phyloP scores from a whole-genome alignment of 2,113 vertebrate species.

The Mesocricetus auratus region DNA sequence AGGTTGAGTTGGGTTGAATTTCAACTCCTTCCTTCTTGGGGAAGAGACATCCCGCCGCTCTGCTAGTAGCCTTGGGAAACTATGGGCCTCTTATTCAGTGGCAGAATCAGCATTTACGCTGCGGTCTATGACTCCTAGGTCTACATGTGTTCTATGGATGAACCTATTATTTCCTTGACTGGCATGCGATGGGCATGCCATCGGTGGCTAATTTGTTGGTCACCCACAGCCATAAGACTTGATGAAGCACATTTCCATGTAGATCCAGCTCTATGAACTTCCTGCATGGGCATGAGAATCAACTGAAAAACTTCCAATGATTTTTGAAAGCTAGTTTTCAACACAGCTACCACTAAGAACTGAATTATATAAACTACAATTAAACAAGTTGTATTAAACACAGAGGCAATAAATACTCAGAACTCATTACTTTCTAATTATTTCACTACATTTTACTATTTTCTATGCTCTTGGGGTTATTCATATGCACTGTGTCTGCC shows the following conservation, averaged over 20 bases:
- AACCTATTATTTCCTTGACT: conserved; percentile 22
- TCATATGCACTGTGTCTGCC: not conserved
- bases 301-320: not conserved
- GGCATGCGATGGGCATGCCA: not conserved
- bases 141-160: not conserved
- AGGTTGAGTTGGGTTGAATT: not conserved
- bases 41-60: not conserved
- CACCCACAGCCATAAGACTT: not conserved
- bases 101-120: not conserved
- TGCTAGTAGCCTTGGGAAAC: not conserved
- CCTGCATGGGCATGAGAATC: accelerated
- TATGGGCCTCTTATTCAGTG: not conserved
- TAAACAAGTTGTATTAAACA: conserved; percentile 68
- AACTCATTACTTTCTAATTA: conserved; percentile 71
- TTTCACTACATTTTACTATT: conserved; percentile 57
- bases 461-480: conserved; percentile 25
- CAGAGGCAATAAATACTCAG: conserved; percentile 70
- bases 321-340: conserved; percentile 46
- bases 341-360: conserved; percentile 50
- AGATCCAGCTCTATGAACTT: not conserved
- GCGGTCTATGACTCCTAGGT: not conserved
- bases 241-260: not conserved
- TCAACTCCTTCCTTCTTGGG: not conserved
- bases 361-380: conserved; percentile 64
- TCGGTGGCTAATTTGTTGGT: conserved; percentile 47